Percentiles rank a stretch among this genome's conserved stretches.
Evolutionary conservation across 2,888 invertebrate species (phyloP).

Genomic region (Hirtodrosophila histrioides): DNA sequence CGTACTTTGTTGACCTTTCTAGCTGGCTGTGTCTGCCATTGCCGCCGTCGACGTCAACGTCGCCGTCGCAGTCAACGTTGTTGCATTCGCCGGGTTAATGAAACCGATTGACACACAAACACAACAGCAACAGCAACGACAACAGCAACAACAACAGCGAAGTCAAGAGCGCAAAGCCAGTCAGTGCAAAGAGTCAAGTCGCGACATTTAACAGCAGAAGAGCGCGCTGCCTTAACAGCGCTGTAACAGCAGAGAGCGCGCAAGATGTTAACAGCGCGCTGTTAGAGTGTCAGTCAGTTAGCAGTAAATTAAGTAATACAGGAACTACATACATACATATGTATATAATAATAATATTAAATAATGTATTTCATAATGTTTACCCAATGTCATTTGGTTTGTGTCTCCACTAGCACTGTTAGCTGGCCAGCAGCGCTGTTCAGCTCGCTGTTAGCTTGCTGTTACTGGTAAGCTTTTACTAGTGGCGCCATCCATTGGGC

Average conservation of each 20-base stretch:
- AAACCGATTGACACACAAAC: slow-evolving; percentile 83
- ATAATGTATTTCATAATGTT: not conserved
- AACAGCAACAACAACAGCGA: slow-evolving; percentile 40
- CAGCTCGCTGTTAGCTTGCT: slow-evolving; percentile 4
- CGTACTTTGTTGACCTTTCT: slow-evolving; percentile 81
- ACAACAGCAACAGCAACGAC: slow-evolving; percentile 39
- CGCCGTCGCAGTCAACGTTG: slow-evolving; percentile 18
- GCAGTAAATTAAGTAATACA: no score
- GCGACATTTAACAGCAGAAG: slow-evolving; percentile 27
- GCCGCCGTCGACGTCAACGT: slow-evolving; percentile 18
- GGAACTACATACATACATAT: no score
- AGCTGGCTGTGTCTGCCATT: slow-evolving; percentile 29
- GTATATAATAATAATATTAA: no score
- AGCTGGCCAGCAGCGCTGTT: not conserved
- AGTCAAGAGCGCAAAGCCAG: not conserved
- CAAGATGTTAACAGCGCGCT: slow-evolving; percentile 3
- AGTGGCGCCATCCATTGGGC: slow-evolving; percentile 38
- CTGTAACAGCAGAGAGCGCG: slow-evolving; percentile 16
- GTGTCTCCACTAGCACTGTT: slow-evolving; percentile 5
- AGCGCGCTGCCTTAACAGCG: slow-evolving; percentile 15
- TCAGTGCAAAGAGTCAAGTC: slow-evolving; percentile 8
- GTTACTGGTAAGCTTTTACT: slow-evolving; percentile 16
- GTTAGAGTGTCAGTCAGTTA: no score
- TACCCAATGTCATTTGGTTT: slow-evolving; percentile 1
- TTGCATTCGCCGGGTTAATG: slow-evolving; percentile 82